A percentile compares a stretch with the other conserved stretches of the same genome.
These are phyloP conservation scores for Crax fasciolata DNA, from an alignment of 2,797 vertebrate genomes.

Conservation along the genomic window DNA sequence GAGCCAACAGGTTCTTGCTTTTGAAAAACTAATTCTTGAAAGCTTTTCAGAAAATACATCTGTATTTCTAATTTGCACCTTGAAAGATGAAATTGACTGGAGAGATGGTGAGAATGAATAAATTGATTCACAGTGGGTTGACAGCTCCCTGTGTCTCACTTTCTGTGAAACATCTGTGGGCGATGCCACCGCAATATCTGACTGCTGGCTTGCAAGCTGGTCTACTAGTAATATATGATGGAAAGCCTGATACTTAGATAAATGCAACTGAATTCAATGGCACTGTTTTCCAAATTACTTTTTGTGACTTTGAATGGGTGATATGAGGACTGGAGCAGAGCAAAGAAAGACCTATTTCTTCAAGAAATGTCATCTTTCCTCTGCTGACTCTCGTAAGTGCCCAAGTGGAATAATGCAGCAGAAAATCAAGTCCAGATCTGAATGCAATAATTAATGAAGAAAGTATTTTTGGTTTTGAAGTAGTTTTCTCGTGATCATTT, in stretches of 20 bases:
- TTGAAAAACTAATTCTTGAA: conserved; percentile 24
- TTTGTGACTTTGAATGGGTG: background rate
- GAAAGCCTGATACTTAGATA: conserved; percentile 46
- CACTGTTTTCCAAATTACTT: background rate
- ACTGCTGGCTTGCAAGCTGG: conserved; percentile 66
- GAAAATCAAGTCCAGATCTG: background rate
- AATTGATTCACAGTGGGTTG: conserved; percentile 76
- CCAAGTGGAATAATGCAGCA: background rate
- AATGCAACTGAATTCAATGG: background rate
- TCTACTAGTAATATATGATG: conserved; percentile 23
- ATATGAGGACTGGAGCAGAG: background rate
- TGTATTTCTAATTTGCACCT: conserved; percentile 76
- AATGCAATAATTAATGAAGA: background rate
- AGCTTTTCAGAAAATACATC: conserved; percentile 51
- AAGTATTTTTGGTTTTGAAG: background rate
- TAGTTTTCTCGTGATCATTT: background rate
- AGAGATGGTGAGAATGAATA: conserved; percentile 73
- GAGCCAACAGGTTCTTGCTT: conserved; percentile 21
- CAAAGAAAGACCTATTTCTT: background rate
- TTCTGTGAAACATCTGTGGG: conserved; percentile 74
- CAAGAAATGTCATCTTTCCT: background rate
- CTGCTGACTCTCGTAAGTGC: background rate
- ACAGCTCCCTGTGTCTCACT: conserved; percentile 45
- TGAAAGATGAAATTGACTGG: conserved; percentile 65
- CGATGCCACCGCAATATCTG: conserved; percentile 62